A percentile compares a stretch with the other conserved stretches of the same genome.
These are phyloP conservation scores for Arrhopalites spinosus DNA, from an alignment of 2,888 invertebrate genomes.

Conservation along the genomic window DNA sequence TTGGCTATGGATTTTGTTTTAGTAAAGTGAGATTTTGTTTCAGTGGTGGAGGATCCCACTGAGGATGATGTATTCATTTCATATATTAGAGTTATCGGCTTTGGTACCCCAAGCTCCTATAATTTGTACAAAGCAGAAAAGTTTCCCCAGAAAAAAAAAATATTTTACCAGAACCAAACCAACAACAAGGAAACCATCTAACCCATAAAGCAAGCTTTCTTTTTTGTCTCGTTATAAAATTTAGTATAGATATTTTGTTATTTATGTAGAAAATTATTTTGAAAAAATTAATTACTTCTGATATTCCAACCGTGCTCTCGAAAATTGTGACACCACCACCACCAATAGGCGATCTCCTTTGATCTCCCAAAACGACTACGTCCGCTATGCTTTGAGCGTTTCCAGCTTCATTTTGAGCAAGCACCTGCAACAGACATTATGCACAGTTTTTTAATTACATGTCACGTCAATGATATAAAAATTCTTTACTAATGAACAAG, in stretches of 20 bases:
- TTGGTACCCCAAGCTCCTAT: conserved; percentile 31
- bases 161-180: conserved; percentile 4
- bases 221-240: too few relatives aligned
- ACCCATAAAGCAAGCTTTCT: too few relatives aligned
- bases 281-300: conserved; percentile 29
- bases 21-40: background rate
- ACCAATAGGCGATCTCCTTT: conserved; percentile 62
- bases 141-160: conserved; percentile 5
- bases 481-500: too few relatives aligned
- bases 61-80: conserved; percentile 14
- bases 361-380: conserved; percentile 72
- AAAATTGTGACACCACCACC: conserved; percentile 30
- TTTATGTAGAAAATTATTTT: too few relatives aligned
- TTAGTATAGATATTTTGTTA: too few relatives aligned
- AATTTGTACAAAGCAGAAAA: conserved; percentile 12
- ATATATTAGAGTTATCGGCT: conserved; percentile 25
- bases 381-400: conserved; percentile 82
- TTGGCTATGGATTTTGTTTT: background rate
- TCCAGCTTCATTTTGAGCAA: conserved; percentile 63
- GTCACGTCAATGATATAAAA: too few relatives aligned
- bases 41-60: background rate
- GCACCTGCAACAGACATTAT: too few relatives aligned
- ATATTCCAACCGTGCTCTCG: conserved; percentile 32
- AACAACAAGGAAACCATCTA: background rate
- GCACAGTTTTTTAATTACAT: background rate